Percentiles rank a stretch among this genome's conserved stretches.
Conservation (phyloP, 2,888 invertebrate species). For the Halictus ligatus region DNA sequence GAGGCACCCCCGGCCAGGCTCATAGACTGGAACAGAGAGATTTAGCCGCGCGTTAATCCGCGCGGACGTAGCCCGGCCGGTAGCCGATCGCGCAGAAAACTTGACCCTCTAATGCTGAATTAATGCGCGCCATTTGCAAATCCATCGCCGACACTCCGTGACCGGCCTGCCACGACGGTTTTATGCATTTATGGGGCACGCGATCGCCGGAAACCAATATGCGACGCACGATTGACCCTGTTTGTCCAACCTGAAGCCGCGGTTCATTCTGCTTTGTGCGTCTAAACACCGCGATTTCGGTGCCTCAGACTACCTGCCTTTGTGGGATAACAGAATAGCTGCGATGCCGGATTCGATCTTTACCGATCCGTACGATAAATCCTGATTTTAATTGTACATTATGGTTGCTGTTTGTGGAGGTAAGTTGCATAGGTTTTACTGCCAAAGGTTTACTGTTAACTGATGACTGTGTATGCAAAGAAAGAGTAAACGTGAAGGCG, state of each 20-base stretch:
- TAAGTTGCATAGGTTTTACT: too few relatives aligned
- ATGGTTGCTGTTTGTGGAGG: too few relatives aligned
- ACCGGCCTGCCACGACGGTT: background rate
- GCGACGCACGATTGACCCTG: background rate
- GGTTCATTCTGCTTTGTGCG: background rate
- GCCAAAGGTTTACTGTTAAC: too few relatives aligned
- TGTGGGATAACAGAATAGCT: too few relatives aligned
- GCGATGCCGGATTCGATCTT: too few relatives aligned
- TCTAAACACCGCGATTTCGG: background rate
- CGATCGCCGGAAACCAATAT: slow-evolving; percentile 3
- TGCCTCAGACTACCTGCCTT: too few relatives aligned
- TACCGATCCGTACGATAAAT: too few relatives aligned
- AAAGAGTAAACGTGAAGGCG: too few relatives aligned
- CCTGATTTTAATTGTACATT: too few relatives aligned
- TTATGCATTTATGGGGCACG: background rate
- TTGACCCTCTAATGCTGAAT: slow-evolving; percentile 33
- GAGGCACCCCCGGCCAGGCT: slow-evolving; percentile 60
- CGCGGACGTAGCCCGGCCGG: slow-evolving; percentile 5
- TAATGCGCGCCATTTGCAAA: slow-evolving; percentile 41
- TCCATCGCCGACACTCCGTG: slow-evolving; percentile 2
- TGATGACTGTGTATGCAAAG: too few relatives aligned
- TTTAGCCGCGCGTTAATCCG: slow-evolving; percentile 35
- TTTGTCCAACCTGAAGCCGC: background rate
- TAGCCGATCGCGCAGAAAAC: slow-evolving; percentile 30
- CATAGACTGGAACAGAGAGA: slow-evolving; percentile 52